Evolutionary conservation across 1,140 invertebrate genomes (phyloP).

Genomic region (Pogonognathellus flavescens): DNA sequence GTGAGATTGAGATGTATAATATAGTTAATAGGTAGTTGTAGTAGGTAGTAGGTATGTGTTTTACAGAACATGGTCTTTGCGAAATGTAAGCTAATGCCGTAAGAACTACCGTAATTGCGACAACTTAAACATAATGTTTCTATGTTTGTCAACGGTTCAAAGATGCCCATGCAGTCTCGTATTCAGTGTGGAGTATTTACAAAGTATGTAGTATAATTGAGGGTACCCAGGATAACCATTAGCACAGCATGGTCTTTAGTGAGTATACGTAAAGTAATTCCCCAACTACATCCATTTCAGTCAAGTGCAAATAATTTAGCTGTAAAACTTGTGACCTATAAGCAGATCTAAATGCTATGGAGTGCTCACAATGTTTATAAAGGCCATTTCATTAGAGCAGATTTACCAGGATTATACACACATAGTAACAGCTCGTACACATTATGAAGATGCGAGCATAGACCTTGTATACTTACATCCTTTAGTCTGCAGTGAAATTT

Average conservation of each 20-base stretch:
- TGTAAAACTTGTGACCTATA: conserved; percentile 5
- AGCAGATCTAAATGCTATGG: background rate
- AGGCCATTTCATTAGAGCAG: background rate
- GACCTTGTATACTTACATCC: conserved; percentile 76
- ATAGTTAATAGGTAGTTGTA: too few relatives aligned
- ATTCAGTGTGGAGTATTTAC: background rate
- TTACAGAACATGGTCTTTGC: background rate
- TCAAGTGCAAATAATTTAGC: conserved; percentile 36
- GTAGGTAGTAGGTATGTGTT: too few relatives aligned
- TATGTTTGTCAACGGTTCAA: background rate
- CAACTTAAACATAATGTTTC: background rate
- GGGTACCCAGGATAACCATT: background rate
- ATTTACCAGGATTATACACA: background rate
- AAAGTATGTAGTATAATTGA: too few relatives aligned
- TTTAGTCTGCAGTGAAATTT: conserved; percentile 76
- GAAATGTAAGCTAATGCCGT: conserved; percentile 6
- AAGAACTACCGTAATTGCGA: conserved; percentile 1
- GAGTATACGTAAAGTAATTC: too few relatives aligned
- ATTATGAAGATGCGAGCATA: conserved; percentile 13
- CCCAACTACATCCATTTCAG: background rate
- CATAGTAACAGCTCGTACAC: background rate
- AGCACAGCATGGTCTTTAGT: background rate
- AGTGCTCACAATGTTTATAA: background rate
- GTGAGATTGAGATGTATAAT: too few relatives aligned
- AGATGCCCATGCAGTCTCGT: background rate